These are phyloP conservation scores for Kuschelorhynchus macadamiae DNA, from an alignment of 2,888 invertebrate genomes.

Conservation along the genomic window DNA sequence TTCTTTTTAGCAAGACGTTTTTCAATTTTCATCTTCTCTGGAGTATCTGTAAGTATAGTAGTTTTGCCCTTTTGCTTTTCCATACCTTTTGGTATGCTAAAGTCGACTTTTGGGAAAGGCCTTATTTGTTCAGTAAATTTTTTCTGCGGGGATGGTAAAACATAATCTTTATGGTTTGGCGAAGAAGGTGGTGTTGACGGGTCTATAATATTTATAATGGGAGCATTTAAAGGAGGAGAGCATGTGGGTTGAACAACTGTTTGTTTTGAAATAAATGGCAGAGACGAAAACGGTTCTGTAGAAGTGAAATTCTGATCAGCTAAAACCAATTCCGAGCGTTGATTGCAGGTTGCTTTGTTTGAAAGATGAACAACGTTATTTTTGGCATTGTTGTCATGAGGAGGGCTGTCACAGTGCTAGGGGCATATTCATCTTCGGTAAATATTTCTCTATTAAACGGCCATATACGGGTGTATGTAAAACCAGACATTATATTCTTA, in stretches of 20 bases:
- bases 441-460: conserved; percentile 30
- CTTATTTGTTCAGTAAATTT: conserved; percentile 6
- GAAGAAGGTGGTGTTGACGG: no score
- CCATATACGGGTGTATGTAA: conserved; percentile 21
- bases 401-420: conserved; percentile 23
- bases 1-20: conserved; percentile 10
- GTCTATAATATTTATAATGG: no score
- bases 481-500: conserved; percentile 14
- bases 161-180: no score
- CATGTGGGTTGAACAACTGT: no score
- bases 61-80: conserved; percentile 7
- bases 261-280: no score
- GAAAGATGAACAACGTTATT: no score
- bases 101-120: conserved; percentile 1
- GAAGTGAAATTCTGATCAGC: no score
- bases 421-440: conserved; percentile 30
- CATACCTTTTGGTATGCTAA: conserved; percentile 10
- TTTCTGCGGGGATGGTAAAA: no score
- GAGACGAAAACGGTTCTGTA: no score
- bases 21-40: conserved; percentile 3
- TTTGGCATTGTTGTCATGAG: background rate
- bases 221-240: no score
- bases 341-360: no score
- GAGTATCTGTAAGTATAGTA: conserved; percentile 3
- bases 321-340: no score